Percentiles rank a stretch among this genome's conserved stretches.
Conservation (phyloP, 2,797 vertebrate genomes). For the Hapalemur alaotrensis region DNA sequence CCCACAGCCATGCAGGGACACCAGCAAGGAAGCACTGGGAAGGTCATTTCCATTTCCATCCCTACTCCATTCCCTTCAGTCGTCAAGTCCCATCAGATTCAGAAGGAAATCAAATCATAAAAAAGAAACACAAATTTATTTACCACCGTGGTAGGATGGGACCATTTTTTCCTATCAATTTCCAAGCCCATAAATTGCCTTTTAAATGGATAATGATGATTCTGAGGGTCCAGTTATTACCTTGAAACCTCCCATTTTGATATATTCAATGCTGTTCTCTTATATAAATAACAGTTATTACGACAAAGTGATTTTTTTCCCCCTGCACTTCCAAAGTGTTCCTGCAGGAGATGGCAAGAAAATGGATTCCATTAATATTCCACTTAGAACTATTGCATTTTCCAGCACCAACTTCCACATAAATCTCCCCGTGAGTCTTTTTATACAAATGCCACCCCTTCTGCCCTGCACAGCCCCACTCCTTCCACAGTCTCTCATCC, state of each 20-base stretch:
- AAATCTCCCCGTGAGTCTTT: conserved; percentile 78
- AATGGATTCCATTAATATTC: conserved; percentile 83
- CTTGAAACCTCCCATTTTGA: conserved; percentile 82
- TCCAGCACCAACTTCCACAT: conserved; percentile 73
- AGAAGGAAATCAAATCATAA: conserved; percentile 75
- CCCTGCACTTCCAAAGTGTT: conserved; percentile 79
- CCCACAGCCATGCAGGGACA: not conserved
- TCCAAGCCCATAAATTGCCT: conserved; percentile 78
- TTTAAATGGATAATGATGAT: conserved; percentile 84
- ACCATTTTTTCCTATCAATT: conserved; percentile 73
- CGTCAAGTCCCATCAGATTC: conserved; percentile 44
- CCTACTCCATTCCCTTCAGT: not conserved
- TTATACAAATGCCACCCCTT: conserved; percentile 73
- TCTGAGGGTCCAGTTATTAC: conserved; percentile 81
- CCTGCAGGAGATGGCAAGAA: conserved; percentile 83
- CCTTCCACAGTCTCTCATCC: not conserved
- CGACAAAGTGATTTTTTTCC: conserved; percentile 78
- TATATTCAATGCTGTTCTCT: conserved; percentile 78
- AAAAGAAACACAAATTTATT: conserved; percentile 79
- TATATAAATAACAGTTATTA: conserved; percentile 88
- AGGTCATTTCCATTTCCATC: conserved; percentile 31
- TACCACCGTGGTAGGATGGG: conserved; percentile 45
- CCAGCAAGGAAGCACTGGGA: not conserved
- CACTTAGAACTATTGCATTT: conserved; percentile 77
- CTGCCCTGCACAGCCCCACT: not conserved